Percentiles rank a stretch among this genome's conserved stretches.
phyloP scores from a whole-genome alignment of 2,888 invertebrate species.

The Serrognathus titanus region DNA sequence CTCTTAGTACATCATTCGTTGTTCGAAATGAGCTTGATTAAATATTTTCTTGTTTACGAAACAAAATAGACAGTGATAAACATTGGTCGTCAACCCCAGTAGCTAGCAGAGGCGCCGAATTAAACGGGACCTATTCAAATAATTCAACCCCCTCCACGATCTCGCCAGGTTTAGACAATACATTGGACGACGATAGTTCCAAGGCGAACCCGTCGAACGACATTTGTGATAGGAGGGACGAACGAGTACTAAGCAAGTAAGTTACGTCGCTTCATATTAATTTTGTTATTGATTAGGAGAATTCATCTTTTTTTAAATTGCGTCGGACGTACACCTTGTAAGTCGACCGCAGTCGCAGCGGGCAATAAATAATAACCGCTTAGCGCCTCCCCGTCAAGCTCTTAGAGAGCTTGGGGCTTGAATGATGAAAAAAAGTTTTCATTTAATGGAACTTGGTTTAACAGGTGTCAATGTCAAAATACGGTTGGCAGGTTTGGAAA shows the following conservation, averaged over 20 bases:
- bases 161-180: constrained; percentile 52
- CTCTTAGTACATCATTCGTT: too few relatives aligned
- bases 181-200: constrained; percentile 39
- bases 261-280: neutral
- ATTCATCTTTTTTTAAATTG: neutral
- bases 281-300: neutral
- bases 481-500: too few relatives aligned
- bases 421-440: too few relatives aligned
- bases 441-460: too few relatives aligned
- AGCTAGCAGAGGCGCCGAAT: constrained; percentile 36
- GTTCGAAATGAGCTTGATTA: neutral
- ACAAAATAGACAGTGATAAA: constrained; percentile 36
- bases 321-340: too few relatives aligned
- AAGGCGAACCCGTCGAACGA: constrained; percentile 31
- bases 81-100: constrained; percentile 43
- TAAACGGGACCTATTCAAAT: constrained; percentile 40
- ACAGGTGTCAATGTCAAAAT: too few relatives aligned
- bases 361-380: too few relatives aligned
- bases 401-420: too few relatives aligned
- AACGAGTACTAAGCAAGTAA: constrained; percentile 28
- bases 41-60: constrained; percentile 3
- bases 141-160: constrained; percentile 59
- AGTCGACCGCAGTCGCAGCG: too few relatives aligned
- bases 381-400: too few relatives aligned
- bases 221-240: constrained; percentile 37